These are phyloP conservation scores for Mormyrus proboscirostris DNA, from an alignment of 2,797 vertebrate genomes.

Conservation along the genomic window DNA sequence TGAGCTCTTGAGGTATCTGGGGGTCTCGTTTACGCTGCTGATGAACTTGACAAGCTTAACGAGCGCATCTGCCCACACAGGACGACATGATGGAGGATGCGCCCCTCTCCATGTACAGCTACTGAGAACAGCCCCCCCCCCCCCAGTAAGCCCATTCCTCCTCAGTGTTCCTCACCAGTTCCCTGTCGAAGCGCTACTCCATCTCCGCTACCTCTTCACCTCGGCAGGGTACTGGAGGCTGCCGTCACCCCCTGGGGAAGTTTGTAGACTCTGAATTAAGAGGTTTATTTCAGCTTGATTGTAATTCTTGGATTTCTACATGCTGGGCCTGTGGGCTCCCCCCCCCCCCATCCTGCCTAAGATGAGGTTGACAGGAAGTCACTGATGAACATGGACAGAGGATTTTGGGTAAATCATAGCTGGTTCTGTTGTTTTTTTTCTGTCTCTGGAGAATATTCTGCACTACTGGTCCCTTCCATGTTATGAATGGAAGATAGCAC, in stretches of 20 bases:
- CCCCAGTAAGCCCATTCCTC: constrained; percentile 24
- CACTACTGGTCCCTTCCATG: neutral
- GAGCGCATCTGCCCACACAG: constrained; percentile 46
- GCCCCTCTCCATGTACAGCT: constrained; percentile 85
- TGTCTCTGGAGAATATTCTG: neutral
- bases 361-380: neutral
- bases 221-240: neutral
- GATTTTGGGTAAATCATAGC: neutral
- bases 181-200: constrained; percentile 20
- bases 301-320: neutral
- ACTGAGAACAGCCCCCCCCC: constrained; percentile 54
- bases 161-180: neutral
- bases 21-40: neutral
- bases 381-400: neutral
- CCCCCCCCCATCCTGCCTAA: neutral
- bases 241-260: neutral
- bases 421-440: neutral
- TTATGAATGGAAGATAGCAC: neutral
- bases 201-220: neutral
- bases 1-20: constrained; percentile 51
- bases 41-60: neutral
- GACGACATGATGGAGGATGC: constrained; percentile 91
- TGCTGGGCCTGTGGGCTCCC: neutral
- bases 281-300: neutral
- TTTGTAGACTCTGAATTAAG: neutral